Evolutionary conservation across 2,797 vertebrate genomes (phyloP).

Genomic region (Mus caroli): DNA sequence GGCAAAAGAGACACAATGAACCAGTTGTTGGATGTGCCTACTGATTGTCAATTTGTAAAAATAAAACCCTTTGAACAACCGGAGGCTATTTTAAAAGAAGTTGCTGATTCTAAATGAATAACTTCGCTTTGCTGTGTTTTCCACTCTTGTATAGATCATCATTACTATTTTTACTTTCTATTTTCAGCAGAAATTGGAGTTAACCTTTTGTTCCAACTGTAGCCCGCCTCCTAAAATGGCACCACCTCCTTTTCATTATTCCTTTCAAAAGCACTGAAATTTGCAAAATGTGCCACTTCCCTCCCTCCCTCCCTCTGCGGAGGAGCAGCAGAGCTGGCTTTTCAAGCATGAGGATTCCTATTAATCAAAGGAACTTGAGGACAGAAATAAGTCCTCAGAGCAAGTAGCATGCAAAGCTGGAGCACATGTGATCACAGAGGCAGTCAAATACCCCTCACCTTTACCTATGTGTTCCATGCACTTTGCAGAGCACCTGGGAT

Average conservation of each 20-base stretch:
- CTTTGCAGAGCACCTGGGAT: not conserved
- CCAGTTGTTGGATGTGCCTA: constrained; percentile 69
- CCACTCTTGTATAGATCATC: constrained; percentile 72
- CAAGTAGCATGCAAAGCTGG: not conserved
- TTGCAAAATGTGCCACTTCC: constrained; percentile 70
- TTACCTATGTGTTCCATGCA: not conserved
- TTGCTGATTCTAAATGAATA: constrained; percentile 79
- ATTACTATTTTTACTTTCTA: constrained; percentile 83
- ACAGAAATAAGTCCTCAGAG: constrained; percentile 54
- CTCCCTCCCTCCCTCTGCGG: constrained; percentile 77
- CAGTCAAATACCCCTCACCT: not conserved
- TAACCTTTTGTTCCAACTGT: constrained; percentile 84
- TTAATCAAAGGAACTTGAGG: constrained; percentile 72
- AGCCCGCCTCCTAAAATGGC: constrained; percentile 73
- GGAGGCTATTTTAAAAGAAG: constrained; percentile 78
- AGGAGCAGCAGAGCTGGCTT: constrained; percentile 75
- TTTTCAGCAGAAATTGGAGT: constrained; percentile 80
- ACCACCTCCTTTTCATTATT: constrained; percentile 81
- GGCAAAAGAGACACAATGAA: constrained; percentile 75
- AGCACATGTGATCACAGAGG: constrained; percentile 16
- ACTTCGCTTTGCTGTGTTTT: constrained; percentile 74
- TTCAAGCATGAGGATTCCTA: constrained; percentile 77
- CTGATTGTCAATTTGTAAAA: constrained; percentile 79
- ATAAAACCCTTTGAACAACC: constrained; percentile 78
- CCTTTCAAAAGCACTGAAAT: constrained; percentile 76